Percentiles rank a stretch among this genome's conserved stretches.
These are phyloP conservation scores for Numenius arquata DNA, from an alignment of 2,113 vertebrate species.

Conservation along the genomic window DNA sequence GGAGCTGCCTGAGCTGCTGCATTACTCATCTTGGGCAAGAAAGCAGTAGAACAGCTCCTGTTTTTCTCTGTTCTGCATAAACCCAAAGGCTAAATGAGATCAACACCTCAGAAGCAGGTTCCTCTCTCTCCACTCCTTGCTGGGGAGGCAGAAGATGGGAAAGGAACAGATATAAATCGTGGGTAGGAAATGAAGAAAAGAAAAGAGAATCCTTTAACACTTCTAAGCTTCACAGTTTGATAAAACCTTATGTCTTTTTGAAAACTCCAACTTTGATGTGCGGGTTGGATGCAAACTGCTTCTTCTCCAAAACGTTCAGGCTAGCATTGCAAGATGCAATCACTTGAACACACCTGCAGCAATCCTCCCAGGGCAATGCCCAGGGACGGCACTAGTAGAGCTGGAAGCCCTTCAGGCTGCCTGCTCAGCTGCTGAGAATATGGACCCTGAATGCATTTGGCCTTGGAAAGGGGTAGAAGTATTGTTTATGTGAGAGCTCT, in stretches of 20 bases:
- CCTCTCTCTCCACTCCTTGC: neutral
- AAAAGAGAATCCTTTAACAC: neutral
- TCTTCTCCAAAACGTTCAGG: neutral
- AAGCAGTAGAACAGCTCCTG: neutral
- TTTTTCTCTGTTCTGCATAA: neutral
- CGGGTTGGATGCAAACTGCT: neutral
- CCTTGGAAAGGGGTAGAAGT: neutral
- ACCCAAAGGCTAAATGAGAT: neutral
- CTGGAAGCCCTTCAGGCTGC: neutral
- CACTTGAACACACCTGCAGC: neutral
- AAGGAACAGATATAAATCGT: rapidly evolving
- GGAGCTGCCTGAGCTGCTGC: neutral
- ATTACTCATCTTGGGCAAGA: neutral
- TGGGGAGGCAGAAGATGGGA: neutral
- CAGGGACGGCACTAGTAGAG: neutral
- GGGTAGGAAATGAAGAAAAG: neutral
- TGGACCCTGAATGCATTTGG: neutral
- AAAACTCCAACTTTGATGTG: neutral
- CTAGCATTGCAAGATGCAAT: neutral
- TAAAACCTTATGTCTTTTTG: neutral
- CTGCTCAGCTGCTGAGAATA: neutral
- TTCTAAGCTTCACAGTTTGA: neutral
- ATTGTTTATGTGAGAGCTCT: neutral
- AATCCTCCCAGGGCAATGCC: neutral
- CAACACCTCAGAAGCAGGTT: neutral